phyloP scores from a whole-genome alignment of 2,888 invertebrate species.

The Scaptodrosophila latifasciaeformis region DNA sequence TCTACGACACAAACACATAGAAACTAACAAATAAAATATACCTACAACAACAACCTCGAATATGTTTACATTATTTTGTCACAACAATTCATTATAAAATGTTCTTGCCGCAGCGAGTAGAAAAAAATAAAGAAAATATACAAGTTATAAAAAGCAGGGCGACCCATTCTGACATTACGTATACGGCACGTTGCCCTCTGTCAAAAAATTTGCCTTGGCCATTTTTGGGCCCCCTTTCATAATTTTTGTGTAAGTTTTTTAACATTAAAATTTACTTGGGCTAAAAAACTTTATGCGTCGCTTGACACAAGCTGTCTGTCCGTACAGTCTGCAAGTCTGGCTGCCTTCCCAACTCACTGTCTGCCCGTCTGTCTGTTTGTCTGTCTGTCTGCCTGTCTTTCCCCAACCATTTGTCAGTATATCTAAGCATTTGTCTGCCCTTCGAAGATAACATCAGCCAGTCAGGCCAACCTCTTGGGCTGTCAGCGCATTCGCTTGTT shows the following conservation, averaged over 20 bases:
- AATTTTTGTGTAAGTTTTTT: constrained; percentile 21
- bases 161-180: constrained; percentile 41
- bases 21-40: not conserved
- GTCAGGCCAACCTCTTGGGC: no score
- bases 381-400: not conserved
- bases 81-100: constrained; percentile 59
- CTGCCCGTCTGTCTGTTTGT: no score
- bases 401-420: no score
- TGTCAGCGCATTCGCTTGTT: constrained; percentile 13
- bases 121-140: not conserved
- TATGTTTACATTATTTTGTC: constrained; percentile 51
- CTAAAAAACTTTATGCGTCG: constrained; percentile 43
- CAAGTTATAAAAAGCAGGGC: constrained; percentile 27
- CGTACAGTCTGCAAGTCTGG: no score
- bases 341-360: no score
- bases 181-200: constrained; percentile 47
- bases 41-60: constrained; percentile 22
- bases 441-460: no score
- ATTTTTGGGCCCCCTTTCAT: not conserved
- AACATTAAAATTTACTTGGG: constrained; percentile 60
- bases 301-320: no score
- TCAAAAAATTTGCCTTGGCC: no score
- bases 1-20: constrained; percentile 20
- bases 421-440: no score
- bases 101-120: not conserved